A percentile compares a stretch with the other conserved stretches of the same genome.
Evolutionary conservation across 2,113 vertebrate genomes (phyloP).

Genomic region (Brachypodius melanocephalos): DNA sequence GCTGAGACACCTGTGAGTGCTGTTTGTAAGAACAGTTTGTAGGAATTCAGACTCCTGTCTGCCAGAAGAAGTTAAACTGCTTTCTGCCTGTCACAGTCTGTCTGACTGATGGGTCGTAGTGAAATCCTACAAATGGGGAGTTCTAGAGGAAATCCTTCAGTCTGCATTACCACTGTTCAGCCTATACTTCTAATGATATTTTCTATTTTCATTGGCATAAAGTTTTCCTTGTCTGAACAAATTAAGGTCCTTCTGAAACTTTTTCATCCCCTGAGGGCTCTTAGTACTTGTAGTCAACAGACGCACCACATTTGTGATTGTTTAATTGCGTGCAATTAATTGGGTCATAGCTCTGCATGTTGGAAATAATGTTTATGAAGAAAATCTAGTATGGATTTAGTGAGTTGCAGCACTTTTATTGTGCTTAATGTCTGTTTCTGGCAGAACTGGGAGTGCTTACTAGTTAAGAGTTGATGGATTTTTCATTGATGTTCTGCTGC

Average conservation of each 20-base stretch:
- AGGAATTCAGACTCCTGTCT: not conserved
- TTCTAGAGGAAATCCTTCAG: not conserved
- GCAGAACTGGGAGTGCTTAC: not conserved
- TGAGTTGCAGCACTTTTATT: not conserved
- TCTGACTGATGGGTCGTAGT: not conserved
- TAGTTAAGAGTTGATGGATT: constrained; percentile 15
- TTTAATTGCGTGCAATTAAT: constrained; percentile 9
- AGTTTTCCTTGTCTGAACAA: not conserved
- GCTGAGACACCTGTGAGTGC: not conserved
- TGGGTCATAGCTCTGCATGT: not conserved
- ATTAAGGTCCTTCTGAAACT: not conserved
- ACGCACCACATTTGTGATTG: not conserved
- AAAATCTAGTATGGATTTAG: not conserved
- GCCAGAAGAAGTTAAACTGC: not conserved
- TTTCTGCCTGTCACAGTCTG: not conserved
- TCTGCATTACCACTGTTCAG: fast-evolving
- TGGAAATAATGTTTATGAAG: not conserved
- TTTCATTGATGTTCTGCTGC: not conserved
- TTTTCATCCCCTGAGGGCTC: not conserved
- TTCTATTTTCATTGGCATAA: not conserved
- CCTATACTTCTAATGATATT: not conserved
- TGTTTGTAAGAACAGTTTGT: not conserved
- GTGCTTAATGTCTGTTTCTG: not conserved
- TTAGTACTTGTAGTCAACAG: not conserved
- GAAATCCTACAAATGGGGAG: not conserved